Conservation (phyloP, 2,113 vertebrate species). For the Lepidothrix coronata region DNA sequence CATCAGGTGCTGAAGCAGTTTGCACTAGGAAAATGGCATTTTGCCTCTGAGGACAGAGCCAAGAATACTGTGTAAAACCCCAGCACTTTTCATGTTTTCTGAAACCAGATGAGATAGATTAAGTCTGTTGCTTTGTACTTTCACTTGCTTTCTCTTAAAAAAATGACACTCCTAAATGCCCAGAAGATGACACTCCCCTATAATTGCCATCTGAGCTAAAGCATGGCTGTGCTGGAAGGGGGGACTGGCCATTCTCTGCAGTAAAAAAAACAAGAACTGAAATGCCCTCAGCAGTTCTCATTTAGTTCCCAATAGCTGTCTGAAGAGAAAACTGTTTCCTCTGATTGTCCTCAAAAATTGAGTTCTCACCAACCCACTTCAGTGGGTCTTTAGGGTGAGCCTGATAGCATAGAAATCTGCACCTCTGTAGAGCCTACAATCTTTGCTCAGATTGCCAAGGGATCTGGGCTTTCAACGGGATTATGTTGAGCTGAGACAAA, state of each 20-base stretch:
- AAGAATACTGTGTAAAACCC: neutral
- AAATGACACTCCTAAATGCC: neutral
- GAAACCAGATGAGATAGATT: conserved; percentile 14
- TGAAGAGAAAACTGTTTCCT: neutral
- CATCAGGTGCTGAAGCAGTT: conserved; percentile 40
- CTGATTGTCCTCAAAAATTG: neutral
- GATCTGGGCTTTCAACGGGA: neutral
- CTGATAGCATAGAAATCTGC: neutral
- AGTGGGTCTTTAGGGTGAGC: neutral
- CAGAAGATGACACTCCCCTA: neutral
- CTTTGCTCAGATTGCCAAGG: neutral
- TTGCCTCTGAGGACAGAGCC: neutral
- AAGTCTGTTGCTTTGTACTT: conserved; percentile 1
- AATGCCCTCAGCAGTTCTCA: neutral
- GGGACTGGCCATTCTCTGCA: neutral
- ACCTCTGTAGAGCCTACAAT: neutral
- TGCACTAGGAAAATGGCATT: conserved; percentile 13
- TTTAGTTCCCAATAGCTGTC: neutral
- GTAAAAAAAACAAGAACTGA: neutral
- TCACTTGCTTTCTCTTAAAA: conserved; percentile 25
- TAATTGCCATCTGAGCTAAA: neutral
- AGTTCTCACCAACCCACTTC: neutral
- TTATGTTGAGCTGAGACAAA: neutral
- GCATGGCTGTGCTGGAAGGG: accelerated
- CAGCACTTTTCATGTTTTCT: neutral